Conservation (phyloP, 2,888 invertebrate genomes). For the Autographa pulchrina region DNA sequence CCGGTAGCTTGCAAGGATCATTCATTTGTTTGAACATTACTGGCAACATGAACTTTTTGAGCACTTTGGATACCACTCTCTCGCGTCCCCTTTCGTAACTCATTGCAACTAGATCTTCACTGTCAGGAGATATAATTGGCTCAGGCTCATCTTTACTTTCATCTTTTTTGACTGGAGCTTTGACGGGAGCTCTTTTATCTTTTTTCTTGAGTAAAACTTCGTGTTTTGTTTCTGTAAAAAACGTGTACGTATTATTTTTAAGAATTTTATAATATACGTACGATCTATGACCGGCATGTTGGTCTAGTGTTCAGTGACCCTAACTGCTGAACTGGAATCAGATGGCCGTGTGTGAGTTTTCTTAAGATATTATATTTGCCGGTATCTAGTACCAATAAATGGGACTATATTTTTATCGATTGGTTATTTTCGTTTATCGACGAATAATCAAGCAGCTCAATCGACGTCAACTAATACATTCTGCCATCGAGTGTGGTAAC, state of each 20-base stretch:
- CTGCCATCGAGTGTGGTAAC: no score
- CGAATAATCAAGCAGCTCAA: no score
- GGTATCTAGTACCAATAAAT: no score
- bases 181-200: constrained; percentile 14
- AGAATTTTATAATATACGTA: neutral
- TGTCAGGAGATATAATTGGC: constrained; percentile 29
- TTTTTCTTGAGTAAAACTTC: constrained; percentile 28
- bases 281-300: no score
- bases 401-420: no score
- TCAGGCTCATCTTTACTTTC: constrained; percentile 11
- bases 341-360: no score
- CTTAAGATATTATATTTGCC: no score
- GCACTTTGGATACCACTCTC: constrained; percentile 46
- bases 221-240: constrained; percentile 31
- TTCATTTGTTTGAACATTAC: constrained; percentile 62
- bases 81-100: constrained; percentile 31
- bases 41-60: constrained; percentile 74
- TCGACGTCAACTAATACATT: no score
- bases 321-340: no score
- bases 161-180: constrained; percentile 46
- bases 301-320: no score
- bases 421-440: no score
- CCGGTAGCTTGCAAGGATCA: constrained; percentile 41
- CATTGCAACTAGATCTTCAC: constrained; percentile 56
- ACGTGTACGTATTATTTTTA: neutral